Conservation (phyloP, 2,113 vertebrate species). For the Cryptotis parvus region DNA sequence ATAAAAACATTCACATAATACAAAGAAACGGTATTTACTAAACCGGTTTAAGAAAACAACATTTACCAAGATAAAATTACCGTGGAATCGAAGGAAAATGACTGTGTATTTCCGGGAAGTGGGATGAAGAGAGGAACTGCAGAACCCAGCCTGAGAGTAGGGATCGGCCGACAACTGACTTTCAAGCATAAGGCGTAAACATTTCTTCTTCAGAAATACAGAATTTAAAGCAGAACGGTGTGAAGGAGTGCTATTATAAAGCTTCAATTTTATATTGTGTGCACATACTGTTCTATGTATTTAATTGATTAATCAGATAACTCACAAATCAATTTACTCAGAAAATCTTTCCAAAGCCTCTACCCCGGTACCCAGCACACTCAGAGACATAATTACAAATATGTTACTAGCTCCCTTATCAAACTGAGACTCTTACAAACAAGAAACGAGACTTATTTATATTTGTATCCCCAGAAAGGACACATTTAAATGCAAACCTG, state of each 20-base stretch:
- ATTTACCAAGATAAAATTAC: neutral
- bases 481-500: conserved; percentile 51
- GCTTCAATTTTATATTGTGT: neutral
- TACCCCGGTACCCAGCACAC: conserved; percentile 2
- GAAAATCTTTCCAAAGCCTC: neutral
- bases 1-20: neutral
- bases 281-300: neutral
- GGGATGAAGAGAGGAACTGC: neutral
- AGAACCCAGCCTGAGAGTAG: neutral
- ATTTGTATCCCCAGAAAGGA: conserved; percentile 45
- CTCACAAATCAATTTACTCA: neutral
- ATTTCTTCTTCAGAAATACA: neutral
- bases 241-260: neutral
- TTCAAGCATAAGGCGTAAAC: neutral
- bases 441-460: conserved; percentile 54
- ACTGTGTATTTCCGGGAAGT: neutral
- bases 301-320: neutral
- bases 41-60: neutral
- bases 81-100: neutral
- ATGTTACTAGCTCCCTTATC: neutral
- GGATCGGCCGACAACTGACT: neutral
- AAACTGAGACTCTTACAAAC: neutral
- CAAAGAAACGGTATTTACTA: neutral
- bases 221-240: neutral
- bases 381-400: conserved; percentile 13